Conservation (phyloP, 92 coral and sea anemone genomes). For the Siderastrea radians region DNA sequence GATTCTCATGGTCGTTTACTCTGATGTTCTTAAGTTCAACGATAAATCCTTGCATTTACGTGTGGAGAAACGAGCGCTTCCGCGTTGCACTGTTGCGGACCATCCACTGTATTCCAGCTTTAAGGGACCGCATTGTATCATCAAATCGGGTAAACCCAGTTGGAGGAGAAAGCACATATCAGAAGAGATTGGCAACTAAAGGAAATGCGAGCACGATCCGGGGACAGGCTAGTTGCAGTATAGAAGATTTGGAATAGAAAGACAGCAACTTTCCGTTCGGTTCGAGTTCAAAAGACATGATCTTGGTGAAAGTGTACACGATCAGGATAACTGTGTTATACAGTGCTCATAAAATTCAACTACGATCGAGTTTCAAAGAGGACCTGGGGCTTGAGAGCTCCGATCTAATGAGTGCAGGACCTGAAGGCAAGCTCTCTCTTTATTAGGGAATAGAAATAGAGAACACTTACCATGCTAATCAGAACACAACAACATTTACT, state of each 20-base stretch:
- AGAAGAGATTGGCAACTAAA: not conserved
- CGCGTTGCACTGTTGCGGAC: conserved; percentile 46
- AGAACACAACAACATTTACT: too few relatives aligned
- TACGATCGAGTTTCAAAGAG: too few relatives aligned
- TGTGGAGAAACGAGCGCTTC: conserved; percentile 57
- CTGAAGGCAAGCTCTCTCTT: too few relatives aligned
- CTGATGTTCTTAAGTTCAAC: conserved; percentile 58
- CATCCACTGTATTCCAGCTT: conserved; percentile 1
- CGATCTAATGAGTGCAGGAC: too few relatives aligned
- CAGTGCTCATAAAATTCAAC: too few relatives aligned
- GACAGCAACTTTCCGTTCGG: too few relatives aligned
- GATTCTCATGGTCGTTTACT: conserved; percentile 53
- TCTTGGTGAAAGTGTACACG: too few relatives aligned
- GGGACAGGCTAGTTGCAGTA: not conserved
- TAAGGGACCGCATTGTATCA: conserved; percentile 29
- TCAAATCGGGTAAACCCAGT: conserved; percentile 17
- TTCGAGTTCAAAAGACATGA: too few relatives aligned
- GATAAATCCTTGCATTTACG: conserved; percentile 71
- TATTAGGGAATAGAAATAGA: too few relatives aligned
- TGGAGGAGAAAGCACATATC: not conserved
- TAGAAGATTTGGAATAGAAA: conserved; percentile 17
- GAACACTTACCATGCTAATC: too few relatives aligned
- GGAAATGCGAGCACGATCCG: conserved; percentile 10
- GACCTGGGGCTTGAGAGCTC: too few relatives aligned
- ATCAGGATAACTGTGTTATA: too few relatives aligned